Base-by-base conservation (phyloP, 1,140 invertebrate genomes). In the Whitmania pigra region DNA sequence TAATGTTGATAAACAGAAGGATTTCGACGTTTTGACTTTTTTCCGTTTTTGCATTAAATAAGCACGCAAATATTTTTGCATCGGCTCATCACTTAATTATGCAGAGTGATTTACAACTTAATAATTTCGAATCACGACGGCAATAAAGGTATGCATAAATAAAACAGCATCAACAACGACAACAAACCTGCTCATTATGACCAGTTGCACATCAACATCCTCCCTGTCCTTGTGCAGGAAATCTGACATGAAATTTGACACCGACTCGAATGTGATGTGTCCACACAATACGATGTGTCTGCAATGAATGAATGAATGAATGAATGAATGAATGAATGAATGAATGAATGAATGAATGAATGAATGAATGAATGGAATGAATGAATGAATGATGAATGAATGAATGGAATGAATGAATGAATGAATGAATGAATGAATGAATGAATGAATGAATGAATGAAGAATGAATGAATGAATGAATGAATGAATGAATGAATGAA, bases 221-320 rank as follows among this genome's bases (percentile, higher is more conserved):
- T 99, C 95, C 82, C 96, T 86, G 85, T 99, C 96, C 87, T 99
- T 96, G 83, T 99, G 97, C 77, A 99, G 88, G 86, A 99, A 99
- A 87, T 99, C 97, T 88, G 98, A 97, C 80, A 99, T 88, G 86
- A 99, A 99, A 86, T 99, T 97, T 78, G 92, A 94, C 75, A 99
- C 96, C 77, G 95, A 98, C 85, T 98, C 95, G 85, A 96, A 99
- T 74, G 96, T 99, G 84, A 99, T 99, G 85, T 99, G 94, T 78
- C 96, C 96, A 87, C 96, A 99, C 78, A 99, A 94, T 81, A 99
- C 94, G 84, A 99, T 98, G 87, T 99, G 96, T 88, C 96, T 98
- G 87, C 29, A 29, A n/a, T n/a, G 57, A 20, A 63, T 63, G 57
- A 20, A 63, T n/a, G 57, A 20, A 63, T 63, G 57, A 20, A 63